Evolutionary conservation across 2,797 vertebrate genomes (phyloP), one percentile per base, ranked within the genome.

Genomic region (Sus cebifrons): DNA sequence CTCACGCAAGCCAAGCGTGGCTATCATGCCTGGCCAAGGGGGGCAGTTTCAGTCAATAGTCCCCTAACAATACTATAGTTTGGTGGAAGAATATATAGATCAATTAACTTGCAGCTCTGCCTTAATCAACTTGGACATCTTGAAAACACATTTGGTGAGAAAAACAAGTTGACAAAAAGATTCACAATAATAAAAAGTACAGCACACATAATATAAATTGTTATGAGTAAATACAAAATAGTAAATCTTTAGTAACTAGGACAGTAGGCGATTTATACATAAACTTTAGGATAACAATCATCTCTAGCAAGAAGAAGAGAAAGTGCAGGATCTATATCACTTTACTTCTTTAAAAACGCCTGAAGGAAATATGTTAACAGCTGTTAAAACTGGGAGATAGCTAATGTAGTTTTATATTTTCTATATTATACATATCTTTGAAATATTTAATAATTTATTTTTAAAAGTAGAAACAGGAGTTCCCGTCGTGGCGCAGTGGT

Each of bases 281-380:
- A 58, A 13, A 13, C 62, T 68, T 68, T 5, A 32, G 68, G 40
- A 32, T 2, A 65, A 21, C 29, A 36, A 25, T 93, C 21, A 56
- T 27, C 32, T 73, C 49, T 60, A 16, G 65, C 23, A 36, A 85
- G 20, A 21, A 54, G 44, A 44, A 36, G 36, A 36, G 36, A 36
- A 36, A 36, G 36, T 36, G 36, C 36, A 36, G 36, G 36, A 36
- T 56, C 25, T 5, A 29, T n/a, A 32, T 67, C 25, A 11, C 74
- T 89, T 89, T 60, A 75, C 67, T 87, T 87, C 18, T 87, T 78
- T 27, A 77, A 86, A 96, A 70, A 15, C n/a, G 54, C 40, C 29
- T 62, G 54, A 93, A 88, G 23, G 70, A 87, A 58, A 60, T 82
- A 52, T 1, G 2, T 23, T 86, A 92, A 54, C 25, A 54, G 60